phyloP scores from a whole-genome alignment of 2,113 vertebrate genomes.

The Elachura formosa region DNA sequence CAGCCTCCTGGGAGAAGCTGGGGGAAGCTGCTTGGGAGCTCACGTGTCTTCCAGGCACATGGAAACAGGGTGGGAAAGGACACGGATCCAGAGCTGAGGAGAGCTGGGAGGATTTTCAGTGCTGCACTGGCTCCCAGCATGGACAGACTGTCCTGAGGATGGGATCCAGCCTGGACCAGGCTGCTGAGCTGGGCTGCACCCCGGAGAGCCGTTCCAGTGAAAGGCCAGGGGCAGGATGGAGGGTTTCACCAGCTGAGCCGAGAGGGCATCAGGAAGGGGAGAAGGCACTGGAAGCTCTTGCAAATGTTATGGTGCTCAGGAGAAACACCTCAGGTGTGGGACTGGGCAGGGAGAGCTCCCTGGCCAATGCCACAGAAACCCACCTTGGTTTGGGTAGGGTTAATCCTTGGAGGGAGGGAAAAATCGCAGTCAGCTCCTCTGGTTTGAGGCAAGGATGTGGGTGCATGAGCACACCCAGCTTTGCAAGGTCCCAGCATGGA shows the following conservation, averaged over 20 bases:
- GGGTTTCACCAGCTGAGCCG: not conserved
- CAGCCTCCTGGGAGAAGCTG: not conserved
- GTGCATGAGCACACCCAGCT: not conserved
- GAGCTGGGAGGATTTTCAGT: not conserved
- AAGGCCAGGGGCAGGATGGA: not conserved
- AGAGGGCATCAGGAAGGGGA: not conserved
- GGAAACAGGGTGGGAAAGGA: not conserved
- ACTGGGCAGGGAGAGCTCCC: not conserved
- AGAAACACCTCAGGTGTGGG: not conserved
- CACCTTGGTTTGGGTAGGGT: not conserved
- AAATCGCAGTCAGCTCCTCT: not conserved
- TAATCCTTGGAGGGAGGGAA: not conserved
- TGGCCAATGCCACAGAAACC: rapidly evolving
- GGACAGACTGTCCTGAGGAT: not conserved
- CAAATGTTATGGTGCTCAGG: rapidly evolving
- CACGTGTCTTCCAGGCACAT: not conserved
- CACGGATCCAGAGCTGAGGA: not conserved
- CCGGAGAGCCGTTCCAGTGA: not conserved
- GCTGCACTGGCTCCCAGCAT: not conserved
- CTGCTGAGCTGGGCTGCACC: not conserved
- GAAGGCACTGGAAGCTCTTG: not conserved
- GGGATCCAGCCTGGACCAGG: not conserved
- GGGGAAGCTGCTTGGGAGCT: not conserved
- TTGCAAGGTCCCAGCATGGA: not conserved
- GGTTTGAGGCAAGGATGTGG: not conserved